Percentiles rank a stretch among this genome's conserved stretches.
phyloP scores from a whole-genome alignment of 23 tunicate genomes.

The Trididemnum nubilum region DNA sequence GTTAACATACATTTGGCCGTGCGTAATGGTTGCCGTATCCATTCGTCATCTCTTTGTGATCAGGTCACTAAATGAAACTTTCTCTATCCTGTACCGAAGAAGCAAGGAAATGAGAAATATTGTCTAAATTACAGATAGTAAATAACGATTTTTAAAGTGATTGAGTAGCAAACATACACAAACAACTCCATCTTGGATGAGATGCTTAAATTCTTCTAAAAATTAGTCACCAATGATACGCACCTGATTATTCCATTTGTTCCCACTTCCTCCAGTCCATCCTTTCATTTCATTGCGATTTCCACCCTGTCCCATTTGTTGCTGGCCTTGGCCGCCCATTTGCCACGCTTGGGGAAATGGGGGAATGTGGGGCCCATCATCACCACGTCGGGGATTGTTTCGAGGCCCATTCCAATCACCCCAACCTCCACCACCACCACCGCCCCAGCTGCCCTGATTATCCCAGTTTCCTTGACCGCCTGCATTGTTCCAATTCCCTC shows the following conservation, averaged over 20 bases:
- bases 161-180: too few relatives aligned
- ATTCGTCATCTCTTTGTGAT: too few relatives aligned
- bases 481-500: slow-evolving; percentile 23
- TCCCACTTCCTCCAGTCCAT: slow-evolving; percentile 14
- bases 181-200: too few relatives aligned
- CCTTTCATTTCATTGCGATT: slow-evolving; percentile 25
- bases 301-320: slow-evolving; percentile 20
- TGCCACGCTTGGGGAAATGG: slow-evolving; percentile 92
- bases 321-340: slow-evolving; percentile 10
- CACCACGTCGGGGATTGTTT: slow-evolving; percentile 28
- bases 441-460: neutral
- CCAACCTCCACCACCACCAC: slow-evolving; percentile 47
- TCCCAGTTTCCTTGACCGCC: slow-evolving; percentile 18
- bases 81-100: too few relatives aligned
- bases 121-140: too few relatives aligned
- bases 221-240: neutral
- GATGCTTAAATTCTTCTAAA: too few relatives aligned
- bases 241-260: slow-evolving; percentile 46
- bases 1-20: too few relatives aligned
- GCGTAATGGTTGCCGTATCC: too few relatives aligned
- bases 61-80: too few relatives aligned
- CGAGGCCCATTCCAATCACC: slow-evolving; percentile 65
- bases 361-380: slow-evolving; percentile 78
- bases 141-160: too few relatives aligned
- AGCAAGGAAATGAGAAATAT: too few relatives aligned